These are phyloP conservation scores for Limnephilus rhombicus DNA, from an alignment of 2,888 invertebrate species.

Conservation along the genomic window DNA sequence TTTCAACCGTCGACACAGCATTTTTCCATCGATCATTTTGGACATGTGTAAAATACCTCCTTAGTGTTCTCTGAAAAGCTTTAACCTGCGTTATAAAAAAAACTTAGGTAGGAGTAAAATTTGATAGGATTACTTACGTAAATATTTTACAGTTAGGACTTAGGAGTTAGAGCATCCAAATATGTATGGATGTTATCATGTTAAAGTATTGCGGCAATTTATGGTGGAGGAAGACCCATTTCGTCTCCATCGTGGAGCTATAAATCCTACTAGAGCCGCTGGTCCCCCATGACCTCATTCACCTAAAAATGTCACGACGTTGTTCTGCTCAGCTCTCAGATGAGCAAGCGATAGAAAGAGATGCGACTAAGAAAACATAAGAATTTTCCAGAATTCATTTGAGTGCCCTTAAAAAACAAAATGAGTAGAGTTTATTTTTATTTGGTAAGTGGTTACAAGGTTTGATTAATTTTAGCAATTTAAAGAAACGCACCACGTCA, in stretches of 20 bases:
- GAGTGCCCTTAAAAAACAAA: background rate
- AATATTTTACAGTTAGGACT: background rate
- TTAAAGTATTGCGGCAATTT: background rate
- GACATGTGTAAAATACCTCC: background rate
- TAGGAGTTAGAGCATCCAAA: background rate
- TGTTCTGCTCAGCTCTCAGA: background rate
- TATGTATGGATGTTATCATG: background rate
- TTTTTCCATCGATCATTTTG: background rate
- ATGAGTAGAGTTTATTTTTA: background rate
- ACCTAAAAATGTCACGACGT: background rate
- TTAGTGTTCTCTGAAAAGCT: background rate
- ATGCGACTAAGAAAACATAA: background rate
- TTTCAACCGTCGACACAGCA: background rate
- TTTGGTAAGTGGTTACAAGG: background rate
- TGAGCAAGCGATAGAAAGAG: background rate
- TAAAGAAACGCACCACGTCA: background rate
- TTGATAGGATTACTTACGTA: background rate
- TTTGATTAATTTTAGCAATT: background rate
- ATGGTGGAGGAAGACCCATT: constrained; percentile 10
- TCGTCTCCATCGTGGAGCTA: background rate
- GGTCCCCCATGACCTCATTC: background rate
- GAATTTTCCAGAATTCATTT: background rate
- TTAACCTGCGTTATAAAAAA: background rate
- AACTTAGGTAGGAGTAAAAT: background rate
- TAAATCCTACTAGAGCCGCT: background rate